A percentile compares a stretch with the other conserved stretches of the same genome.
These are phyloP conservation scores for Caradrina clavipalpis DNA, from an alignment of 2,888 invertebrate genomes.

Conservation along the genomic window DNA sequence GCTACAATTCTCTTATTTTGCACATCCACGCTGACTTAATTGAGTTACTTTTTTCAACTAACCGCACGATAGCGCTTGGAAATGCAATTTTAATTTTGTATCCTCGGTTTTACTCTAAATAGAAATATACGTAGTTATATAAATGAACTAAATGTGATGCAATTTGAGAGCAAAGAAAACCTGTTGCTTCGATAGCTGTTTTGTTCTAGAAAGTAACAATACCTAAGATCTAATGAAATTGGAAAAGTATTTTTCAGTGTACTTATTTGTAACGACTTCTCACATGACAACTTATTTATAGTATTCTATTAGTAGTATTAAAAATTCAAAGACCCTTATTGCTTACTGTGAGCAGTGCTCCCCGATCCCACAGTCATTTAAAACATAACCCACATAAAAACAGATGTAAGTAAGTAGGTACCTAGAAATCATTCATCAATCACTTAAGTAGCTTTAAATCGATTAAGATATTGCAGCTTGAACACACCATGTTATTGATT, in stretches of 20 bases:
- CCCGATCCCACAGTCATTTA: too few species aligned
- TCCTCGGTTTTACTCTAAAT: slow-evolving; percentile 10
- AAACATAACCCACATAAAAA: neutral
- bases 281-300: too few species aligned
- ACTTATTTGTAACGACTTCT: too few species aligned
- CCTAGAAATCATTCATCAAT: too few species aligned
- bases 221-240: slow-evolving; percentile 2
- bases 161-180: slow-evolving; percentile 27
- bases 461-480: slow-evolving; percentile 26
- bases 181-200: slow-evolving; percentile 21
- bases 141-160: slow-evolving; percentile 13
- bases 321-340: neutral
- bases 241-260: slow-evolving; percentile 6
- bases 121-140: neutral
- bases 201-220: neutral
- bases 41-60: slow-evolving; percentile 42
- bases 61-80: slow-evolving; percentile 26
- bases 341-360: too few species aligned
- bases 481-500: slow-evolving; percentile 32
- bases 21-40: slow-evolving; percentile 38
- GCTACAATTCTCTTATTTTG: slow-evolving; percentile 56
- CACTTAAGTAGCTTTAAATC: neutral
- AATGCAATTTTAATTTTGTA: slow-evolving; percentile 27
- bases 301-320: neutral
- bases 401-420: neutral